Evolutionary conservation across 2,113 vertebrate species (phyloP), one percentile per base, ranked within the genome.

Genomic region (Xenopus borealis): DNA sequence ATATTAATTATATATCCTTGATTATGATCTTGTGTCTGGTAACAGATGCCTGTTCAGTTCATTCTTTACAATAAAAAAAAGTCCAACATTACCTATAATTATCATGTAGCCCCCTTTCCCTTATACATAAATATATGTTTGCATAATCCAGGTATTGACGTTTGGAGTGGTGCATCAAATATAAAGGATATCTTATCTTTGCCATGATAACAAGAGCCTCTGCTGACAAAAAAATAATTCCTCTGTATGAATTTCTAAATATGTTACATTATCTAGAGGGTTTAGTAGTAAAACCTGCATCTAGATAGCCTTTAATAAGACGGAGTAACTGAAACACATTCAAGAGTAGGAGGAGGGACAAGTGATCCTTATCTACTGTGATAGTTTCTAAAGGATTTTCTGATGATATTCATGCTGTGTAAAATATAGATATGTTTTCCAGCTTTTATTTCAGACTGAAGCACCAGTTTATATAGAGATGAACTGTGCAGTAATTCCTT

Each of bases 201-300:
- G 62, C 61, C 71, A 44, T 47, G 46, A 72, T 72, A 64, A 72
- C 45, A 64, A 66, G 33, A 66, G 62, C 12, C 55, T 27, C 62
- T 14, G 33, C 62, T 65, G 62, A 52, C 50, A 73, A 20, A 33
- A 73, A 73, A 73, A 40, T 50, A 73, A 57, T 30, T 66, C 50
- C 62, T 66, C 19, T 47, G 62, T 73, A 62, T 73, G 71, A 66
- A 66, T 72, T 62, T 47, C 69, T 71, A 71, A 59, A 30, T 72
- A 57, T 66, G 17, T 73, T 58, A 73, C 46, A 57, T 57, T 73
- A 73, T 73, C 62, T 55, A 66, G 27, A 66, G 62, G 62, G 66
- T 44, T 66, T 33, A 27, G 33, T 66, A 62, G 62, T 73, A 55
- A 72, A 65, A 30, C 71, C 65, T 63, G 61, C 63, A 72, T 57